Conservation (phyloP, 2,888 invertebrate genomes). For the Drosophila neotestacea region DNA sequence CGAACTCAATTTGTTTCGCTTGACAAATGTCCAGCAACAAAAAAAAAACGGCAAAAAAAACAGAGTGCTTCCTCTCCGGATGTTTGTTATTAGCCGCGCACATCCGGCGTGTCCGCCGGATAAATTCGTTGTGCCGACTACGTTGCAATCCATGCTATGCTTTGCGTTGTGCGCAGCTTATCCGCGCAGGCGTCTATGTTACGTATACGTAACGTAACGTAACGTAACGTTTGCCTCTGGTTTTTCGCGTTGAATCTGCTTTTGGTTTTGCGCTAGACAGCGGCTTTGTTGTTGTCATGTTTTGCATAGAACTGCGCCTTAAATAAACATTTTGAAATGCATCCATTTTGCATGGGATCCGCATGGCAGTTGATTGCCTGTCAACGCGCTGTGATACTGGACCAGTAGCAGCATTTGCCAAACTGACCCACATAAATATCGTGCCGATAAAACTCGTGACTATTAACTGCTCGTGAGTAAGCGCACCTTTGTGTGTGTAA, state of each 20-base stretch:
- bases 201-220: slow-evolving; percentile 70
- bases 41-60: slow-evolving; percentile 19
- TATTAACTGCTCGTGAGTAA: slow-evolving; percentile 44
- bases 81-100: slow-evolving; percentile 81
- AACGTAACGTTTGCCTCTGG: slow-evolving; percentile 42
- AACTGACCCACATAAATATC: slow-evolving; percentile 72
- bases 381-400: slow-evolving; percentile 35
- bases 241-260: neutral
- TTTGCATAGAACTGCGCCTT: slow-evolving; percentile 42
- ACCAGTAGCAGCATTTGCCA: slow-evolving; percentile 20
- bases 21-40: slow-evolving; percentile 80
- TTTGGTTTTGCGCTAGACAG: slow-evolving; percentile 28
- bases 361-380: slow-evolving; percentile 69
- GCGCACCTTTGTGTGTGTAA: slow-evolving; percentile 18
- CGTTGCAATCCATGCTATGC: slow-evolving; percentile 4
- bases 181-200: slow-evolving; percentile 69
- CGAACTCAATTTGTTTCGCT: slow-evolving; percentile 72
- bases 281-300: slow-evolving; percentile 39
- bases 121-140: slow-evolving; percentile 47
- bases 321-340: slow-evolving; percentile 56
- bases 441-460: slow-evolving; percentile 55
- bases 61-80: slow-evolving; percentile 79
- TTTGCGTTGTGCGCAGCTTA: slow-evolving; percentile 62
- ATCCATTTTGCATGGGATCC: slow-evolving; percentile 55
- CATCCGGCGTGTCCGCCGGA: slow-evolving; percentile 70